Evolutionary conservation across 2,797 vertebrate species (phyloP), one percentile per base, ranked within the genome.

Genomic region (Caiman crocodilus): DNA sequence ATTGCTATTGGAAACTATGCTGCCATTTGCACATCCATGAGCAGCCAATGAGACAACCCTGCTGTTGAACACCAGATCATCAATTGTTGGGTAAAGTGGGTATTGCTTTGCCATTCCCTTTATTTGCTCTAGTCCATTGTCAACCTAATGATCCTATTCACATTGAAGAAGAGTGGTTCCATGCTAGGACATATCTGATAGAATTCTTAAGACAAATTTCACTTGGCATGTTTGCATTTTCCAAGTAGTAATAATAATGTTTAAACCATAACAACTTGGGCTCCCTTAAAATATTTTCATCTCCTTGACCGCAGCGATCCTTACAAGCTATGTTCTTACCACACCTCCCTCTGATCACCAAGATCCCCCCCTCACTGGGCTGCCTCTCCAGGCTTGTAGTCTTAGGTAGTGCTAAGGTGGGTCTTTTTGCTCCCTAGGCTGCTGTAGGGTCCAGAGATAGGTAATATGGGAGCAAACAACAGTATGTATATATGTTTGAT

Each of bases 261-360:
- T 50, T 50, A 50, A 10, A 50, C 42, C 42, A 50, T 50, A 50
- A 50, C 42, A 50, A 50, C 42, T 50, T 50, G 42, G 42, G 61
- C 61, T 7, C 17, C 79, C 81, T 76, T 32, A 85, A 28, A 76
- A 74, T 61, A 57, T 14, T 18, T 18, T 80, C 64, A 30, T 76
- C 76, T 35, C 23, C 73, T 59, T 16, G 20, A 7, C 28, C 35
- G 26, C 30, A 50, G 23, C n/a, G 9, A 32, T 79, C 35, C 9
- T 0, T 0, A 26, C 14, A 59, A 42, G 10, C 73, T 76, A 16
- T 0, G 2, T 23, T 30, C 30, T 17, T 57, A 12, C 42, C 4
- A 0, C 21, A 57, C 16, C 56, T 0, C 1, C 7, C 32, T 76
- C 30, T 21, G 56, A 73, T 16, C 20, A 11, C 5, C 14, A 35